Percentiles rank a stretch among this genome's conserved stretches.
phyloP scores from a whole-genome alignment of 2,888 invertebrate genomes.

The Dynastes grantii region DNA sequence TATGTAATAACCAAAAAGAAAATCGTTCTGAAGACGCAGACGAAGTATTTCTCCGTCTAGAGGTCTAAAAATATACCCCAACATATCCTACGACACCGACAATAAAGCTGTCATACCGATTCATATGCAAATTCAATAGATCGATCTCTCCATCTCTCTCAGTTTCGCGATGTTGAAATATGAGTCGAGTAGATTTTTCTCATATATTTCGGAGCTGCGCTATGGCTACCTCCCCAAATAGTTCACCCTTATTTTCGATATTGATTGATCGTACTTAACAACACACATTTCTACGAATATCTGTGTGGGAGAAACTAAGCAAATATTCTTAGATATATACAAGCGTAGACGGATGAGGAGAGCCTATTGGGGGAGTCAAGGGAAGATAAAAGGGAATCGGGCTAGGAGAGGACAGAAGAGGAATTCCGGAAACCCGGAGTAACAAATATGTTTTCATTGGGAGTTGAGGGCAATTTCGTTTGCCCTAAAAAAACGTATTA shows the following conservation, averaged over 20 bases:
- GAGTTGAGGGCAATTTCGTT: constrained; percentile 17
- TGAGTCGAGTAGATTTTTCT: too few relatives aligned
- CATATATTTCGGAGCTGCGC: too few relatives aligned
- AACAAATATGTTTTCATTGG: constrained; percentile 28
- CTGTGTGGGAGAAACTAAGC: neutral
- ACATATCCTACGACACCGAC: too few relatives aligned
- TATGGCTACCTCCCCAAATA: neutral
- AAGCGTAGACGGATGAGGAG: neutral
- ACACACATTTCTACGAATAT: neutral
- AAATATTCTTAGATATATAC: neutral
- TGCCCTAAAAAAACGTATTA: constrained; percentile 2
- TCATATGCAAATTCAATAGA: too few relatives aligned
- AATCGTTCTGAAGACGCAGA: too few relatives aligned
- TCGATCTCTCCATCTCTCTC: too few relatives aligned
- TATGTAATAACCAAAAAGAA: too few relatives aligned
- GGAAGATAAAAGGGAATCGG: neutral
- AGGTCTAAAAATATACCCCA: too few relatives aligned
- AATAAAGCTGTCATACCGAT: too few relatives aligned
- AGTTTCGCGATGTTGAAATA: too few relatives aligned
- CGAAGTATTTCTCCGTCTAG: too few relatives aligned
- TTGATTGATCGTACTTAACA: neutral
- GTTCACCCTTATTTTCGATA: neutral
- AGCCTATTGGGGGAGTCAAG: neutral
- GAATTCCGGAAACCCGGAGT: neutral
- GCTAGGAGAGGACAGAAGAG: neutral